Percentiles rank a stretch among this genome's conserved stretches.
phyloP scores from a whole-genome alignment of 2,113 vertebrate genomes.

The Oceanites oceanicus region DNA sequence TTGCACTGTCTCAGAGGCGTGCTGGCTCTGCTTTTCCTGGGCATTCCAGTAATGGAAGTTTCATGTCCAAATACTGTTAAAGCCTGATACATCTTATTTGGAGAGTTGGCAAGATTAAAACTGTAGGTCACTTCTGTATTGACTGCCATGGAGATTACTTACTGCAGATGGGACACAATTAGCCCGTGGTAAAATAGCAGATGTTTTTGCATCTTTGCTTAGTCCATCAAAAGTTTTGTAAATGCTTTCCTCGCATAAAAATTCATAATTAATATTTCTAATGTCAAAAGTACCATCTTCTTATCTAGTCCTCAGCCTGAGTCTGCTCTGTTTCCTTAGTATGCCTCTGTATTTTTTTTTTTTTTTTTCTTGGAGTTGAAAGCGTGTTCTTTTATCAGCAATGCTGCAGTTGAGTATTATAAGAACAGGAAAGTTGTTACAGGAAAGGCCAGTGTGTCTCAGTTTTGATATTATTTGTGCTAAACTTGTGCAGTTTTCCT shows the following conservation, averaged over 20 bases:
- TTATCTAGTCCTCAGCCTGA: not conserved
- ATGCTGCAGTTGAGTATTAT: not conserved
- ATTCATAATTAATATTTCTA: not conserved
- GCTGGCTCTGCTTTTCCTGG: not conserved
- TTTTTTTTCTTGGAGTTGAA: not conserved
- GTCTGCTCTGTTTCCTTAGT: not conserved
- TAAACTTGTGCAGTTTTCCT: not conserved
- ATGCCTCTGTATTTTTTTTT: too few relatives aligned
- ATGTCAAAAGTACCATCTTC: not conserved
- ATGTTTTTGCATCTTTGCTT: not conserved
- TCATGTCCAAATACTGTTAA: not conserved
- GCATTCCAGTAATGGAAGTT: not conserved
- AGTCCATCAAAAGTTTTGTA: not conserved
- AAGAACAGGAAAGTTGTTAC: not conserved
- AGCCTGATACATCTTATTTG: not conserved
- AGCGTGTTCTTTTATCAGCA: not conserved
- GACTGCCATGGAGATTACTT: not conserved
- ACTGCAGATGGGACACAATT: not conserved
- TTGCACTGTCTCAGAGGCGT: not conserved
- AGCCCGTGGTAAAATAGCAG: not conserved
- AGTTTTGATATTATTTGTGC: not conserved
- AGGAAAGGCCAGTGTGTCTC: not conserved
- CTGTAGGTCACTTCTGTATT: not conserved
- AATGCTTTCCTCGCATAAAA: not conserved
- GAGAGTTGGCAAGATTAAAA: not conserved